Percentiles rank a stretch among this genome's conserved stretches.
These are phyloP conservation scores for Blastomussa wellsi DNA, from an alignment of 92 coral and sea anemone genomes.

Conservation along the genomic window DNA sequence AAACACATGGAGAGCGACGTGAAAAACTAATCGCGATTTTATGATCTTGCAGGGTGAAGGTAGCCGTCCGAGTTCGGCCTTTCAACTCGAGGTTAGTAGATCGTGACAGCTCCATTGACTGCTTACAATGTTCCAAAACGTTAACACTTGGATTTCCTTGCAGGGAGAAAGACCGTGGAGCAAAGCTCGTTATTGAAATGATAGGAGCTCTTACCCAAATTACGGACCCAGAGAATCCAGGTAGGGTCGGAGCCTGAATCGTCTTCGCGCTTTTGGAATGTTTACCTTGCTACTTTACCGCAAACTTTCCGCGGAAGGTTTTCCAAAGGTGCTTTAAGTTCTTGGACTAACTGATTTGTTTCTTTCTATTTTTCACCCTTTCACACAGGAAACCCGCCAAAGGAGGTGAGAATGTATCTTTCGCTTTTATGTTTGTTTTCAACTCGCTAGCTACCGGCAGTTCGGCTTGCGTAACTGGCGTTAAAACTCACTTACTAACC, in stretches of 20 bases:
- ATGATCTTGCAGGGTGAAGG: constrained; percentile 85
- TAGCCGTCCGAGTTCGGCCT: constrained; percentile 98
- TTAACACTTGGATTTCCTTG: constrained; percentile 2
- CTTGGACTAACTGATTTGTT: background rate
- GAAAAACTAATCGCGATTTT: constrained; percentile 37
- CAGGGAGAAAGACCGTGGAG: constrained; percentile 90
- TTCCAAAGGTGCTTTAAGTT: background rate
- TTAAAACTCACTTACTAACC: constrained; percentile 7
- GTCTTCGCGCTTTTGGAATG: constrained; percentile 80
- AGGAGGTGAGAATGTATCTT: constrained; percentile 75
- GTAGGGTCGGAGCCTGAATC: constrained; percentile 34
- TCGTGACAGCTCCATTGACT: background rate
- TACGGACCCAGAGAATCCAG: constrained; percentile 86
- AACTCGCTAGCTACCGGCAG: constrained; percentile 32
- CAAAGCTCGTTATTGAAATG: constrained; percentile 91
- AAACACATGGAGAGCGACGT: background rate
- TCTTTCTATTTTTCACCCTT: constrained; percentile 5
- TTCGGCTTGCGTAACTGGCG: background rate
- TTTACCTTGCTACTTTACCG: constrained; percentile 41
- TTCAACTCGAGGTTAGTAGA: constrained; percentile 89
- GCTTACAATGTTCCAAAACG: background rate
- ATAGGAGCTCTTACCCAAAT: constrained; percentile 87
- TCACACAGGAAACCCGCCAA: constrained; percentile 82
- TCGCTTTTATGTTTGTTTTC: constrained; percentile 17
- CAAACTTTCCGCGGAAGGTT: constrained; percentile 19